Evolutionary conservation across 2,797 vertebrate genomes (phyloP), one percentile per base, ranked within the genome.

Genomic region (Stomatorhinus walkeri): DNA sequence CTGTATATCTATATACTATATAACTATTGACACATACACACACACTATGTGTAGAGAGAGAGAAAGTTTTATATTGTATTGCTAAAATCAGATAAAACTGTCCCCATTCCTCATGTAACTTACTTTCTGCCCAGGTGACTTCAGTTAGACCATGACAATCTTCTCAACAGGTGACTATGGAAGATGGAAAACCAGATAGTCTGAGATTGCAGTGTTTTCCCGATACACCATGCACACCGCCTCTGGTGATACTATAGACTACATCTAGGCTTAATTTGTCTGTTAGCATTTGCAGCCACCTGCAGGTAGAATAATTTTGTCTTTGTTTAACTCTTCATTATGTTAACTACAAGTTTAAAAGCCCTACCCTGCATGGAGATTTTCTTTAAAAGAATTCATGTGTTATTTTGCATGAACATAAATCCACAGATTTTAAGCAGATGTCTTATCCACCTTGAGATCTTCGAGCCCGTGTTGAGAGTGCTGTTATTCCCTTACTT

Each of bases 391-490:
- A 46, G 72, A 16, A 79, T 79, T 79, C 36, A 8, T 79, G 36
- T 46, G 72, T 79, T 79, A 79, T 79, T 79, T 36, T 79, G 36
- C 72, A 79, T 79, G 72, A 79, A 79, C 72, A 79, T n/a, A 79
- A 79, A 79, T n/a, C 72, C 72, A 46, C 72, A 79, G 72, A 79
- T n/a, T 79, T 79, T 79, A 19, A 79, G 72, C 72, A 79, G 72
- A 79, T 46, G 72, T 79, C 72, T 43, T 79, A 43, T 79, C 36
- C 16, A 79, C n/a, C 72, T 43, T 79, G 36, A n/a, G 7, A 79
- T 79, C 72, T 79, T 46, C 16, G 1, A 19, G 2, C 7, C 36
- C 6, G 43, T 79, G 2, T 79, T 79, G 36, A n/a, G 72, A 9
- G 5, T 7, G 36, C 2, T 2, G 36, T 43, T 79, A 79, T 1